Conservation (phyloP, 2,797 vertebrate species). For the Alcedo atthis region DNA sequence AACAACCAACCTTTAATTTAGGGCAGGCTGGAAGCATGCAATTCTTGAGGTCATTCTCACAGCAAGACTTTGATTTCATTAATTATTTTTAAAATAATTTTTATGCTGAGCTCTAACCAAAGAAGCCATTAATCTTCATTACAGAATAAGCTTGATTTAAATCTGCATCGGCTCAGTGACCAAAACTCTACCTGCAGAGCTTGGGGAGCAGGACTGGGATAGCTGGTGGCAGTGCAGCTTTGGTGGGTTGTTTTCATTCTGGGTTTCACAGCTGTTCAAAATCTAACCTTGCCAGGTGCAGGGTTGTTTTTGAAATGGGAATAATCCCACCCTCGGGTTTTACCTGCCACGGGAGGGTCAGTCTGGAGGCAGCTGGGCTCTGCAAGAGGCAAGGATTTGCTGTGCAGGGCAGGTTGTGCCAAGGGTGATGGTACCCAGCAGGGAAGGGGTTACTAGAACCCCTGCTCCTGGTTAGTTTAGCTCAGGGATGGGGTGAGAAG, state of each 20-base stretch:
- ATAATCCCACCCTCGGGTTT: neutral
- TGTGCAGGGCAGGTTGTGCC: fast-evolving
- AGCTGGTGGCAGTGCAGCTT: neutral
- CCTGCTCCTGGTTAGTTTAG: neutral
- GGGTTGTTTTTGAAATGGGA: neutral
- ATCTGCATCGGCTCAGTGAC: neutral
- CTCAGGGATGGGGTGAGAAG: fast-evolving
- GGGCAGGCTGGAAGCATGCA: neutral
- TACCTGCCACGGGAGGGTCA: neutral
- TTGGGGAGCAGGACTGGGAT: neutral
- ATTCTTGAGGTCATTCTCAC: neutral
- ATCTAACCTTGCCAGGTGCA: neutral
- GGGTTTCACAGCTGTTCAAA: neutral
- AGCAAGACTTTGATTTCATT: neutral
- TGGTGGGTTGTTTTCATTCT: neutral
- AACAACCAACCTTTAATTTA: neutral
- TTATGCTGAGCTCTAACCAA: neutral
- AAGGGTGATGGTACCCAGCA: neutral
- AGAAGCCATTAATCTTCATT: neutral
- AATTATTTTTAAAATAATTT: neutral
- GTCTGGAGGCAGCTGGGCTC: neutral
- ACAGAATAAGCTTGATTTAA: neutral
- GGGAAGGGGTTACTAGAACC: neutral
- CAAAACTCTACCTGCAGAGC: fast-evolving
- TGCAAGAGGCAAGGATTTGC: neutral